These are phyloP conservation scores for Nematolebias whitei DNA, from an alignment of 2,113 vertebrate genomes.

Conservation along the genomic window DNA sequence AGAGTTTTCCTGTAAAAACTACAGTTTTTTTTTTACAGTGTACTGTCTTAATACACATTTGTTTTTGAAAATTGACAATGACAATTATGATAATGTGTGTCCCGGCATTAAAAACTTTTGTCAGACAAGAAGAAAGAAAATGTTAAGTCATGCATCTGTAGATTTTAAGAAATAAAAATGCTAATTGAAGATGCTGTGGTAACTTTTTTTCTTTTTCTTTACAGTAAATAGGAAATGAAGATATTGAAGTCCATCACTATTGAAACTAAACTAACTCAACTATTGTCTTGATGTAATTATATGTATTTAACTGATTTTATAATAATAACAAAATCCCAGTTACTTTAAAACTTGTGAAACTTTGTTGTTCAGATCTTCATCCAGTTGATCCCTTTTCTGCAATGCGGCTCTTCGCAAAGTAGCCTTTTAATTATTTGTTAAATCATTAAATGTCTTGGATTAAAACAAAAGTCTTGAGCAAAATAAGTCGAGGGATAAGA, in stretches of 20 bases:
- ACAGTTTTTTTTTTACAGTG: no score
- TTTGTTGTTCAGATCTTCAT: background rate
- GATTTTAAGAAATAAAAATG: slow-evolving; percentile 77
- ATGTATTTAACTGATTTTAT: no score
- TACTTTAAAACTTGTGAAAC: background rate
- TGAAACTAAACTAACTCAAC: background rate
- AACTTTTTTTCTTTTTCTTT: slow-evolving; percentile 16
- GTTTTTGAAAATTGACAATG: slow-evolving; percentile 90
- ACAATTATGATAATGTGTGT: slow-evolving; percentile 94
- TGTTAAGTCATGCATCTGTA: slow-evolving; percentile 77
- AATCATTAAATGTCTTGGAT: slow-evolving; percentile 15
- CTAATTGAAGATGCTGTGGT: slow-evolving; percentile 82
- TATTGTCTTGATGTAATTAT: background rate
- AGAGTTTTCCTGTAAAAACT: no score
- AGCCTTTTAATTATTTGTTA: background rate
- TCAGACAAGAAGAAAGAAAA: slow-evolving; percentile 66
- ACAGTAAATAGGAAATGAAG: slow-evolving; percentile 34
- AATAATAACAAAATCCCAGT: no score
- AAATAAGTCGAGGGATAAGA: slow-evolving; percentile 68
- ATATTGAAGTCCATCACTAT: slow-evolving; percentile 22
- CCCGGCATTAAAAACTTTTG: slow-evolving; percentile 91
- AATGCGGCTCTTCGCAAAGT: background rate
- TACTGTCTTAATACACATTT: slow-evolving; percentile 82
- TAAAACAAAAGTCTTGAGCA: slow-evolving; percentile 27
- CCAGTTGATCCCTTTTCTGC: background rate